A percentile compares a stretch with the other conserved stretches of the same genome.
phyloP scores from a whole-genome alignment of 2,113 vertebrate species.

The Callionymus lyra region DNA sequence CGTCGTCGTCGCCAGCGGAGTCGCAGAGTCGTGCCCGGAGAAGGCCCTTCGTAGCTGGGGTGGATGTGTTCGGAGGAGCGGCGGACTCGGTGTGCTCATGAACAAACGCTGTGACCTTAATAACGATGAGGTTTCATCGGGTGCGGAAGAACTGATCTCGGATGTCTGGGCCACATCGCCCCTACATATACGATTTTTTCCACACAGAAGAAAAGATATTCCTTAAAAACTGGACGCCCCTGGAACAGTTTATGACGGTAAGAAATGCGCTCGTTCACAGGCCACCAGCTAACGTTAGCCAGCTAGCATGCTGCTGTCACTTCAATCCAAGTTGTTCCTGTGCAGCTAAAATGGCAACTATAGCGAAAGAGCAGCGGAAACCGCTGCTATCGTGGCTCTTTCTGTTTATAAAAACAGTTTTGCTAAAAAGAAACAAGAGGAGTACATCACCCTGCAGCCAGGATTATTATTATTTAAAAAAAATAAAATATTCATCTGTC shows the following conservation, averaged over 20 bases:
- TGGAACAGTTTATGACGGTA: constrained; percentile 75
- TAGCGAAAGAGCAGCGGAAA: no score
- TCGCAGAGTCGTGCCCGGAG: constrained; percentile 56
- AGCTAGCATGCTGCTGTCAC: constrained; percentile 54
- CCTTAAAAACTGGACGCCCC: constrained; percentile 70
- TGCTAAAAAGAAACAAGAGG: no score
- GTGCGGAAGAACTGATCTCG: constrained; percentile 59
- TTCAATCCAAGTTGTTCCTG: constrained; percentile 39
- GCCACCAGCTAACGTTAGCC: constrained; percentile 39
- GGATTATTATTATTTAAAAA: no score
- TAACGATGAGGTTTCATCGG: constrained; percentile 49
- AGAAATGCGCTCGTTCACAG: constrained; percentile 25
- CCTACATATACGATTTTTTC: constrained; percentile 43
- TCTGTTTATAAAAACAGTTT: no score
- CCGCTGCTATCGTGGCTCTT: no score
- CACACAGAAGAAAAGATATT: constrained; percentile 37
- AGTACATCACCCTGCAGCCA: no score
- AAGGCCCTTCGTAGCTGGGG: constrained; percentile 59
- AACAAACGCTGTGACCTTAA: constrained; percentile 30
- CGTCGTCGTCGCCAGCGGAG: constrained; percentile 52
- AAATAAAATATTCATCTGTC: no score
- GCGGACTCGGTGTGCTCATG: constrained; percentile 34
- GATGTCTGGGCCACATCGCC: constrained; percentile 49
- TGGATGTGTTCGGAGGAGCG: constrained; percentile 53
- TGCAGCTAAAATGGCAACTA: constrained; percentile 4